These are phyloP conservation scores for Caenorhabditis wallacei DNA, from an alignment of 2,888 invertebrate species.

Conservation along the genomic window DNA sequence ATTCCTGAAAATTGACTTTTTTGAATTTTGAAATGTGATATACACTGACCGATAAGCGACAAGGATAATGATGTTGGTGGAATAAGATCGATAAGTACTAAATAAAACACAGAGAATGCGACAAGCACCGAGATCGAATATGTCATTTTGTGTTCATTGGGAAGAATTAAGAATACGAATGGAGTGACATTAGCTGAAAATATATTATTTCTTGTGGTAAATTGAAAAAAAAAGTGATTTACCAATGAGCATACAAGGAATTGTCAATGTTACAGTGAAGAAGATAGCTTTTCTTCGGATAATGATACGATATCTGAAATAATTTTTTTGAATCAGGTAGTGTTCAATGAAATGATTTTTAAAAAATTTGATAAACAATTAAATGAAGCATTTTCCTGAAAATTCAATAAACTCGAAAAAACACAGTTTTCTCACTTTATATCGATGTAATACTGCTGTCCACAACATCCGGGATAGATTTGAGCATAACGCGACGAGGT, in stretches of 20 bases:
- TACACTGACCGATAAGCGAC: conserved; percentile 89
- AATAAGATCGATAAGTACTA: conserved; percentile 97
- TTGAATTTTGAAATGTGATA: neutral
- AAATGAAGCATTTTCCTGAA: neutral
- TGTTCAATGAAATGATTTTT: neutral
- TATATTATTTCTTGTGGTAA: neutral
- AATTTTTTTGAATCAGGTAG: no score
- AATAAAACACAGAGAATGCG: conserved; percentile 98
- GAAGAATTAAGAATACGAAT: conserved; percentile 74
- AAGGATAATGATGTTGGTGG: conserved; percentile 96
- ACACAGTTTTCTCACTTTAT: conserved; percentile 54
- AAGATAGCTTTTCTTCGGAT: conserved; percentile 76
- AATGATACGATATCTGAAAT: conserved; percentile 65
- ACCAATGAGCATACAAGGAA: conserved; percentile 81
- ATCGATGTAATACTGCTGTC: conserved; percentile 76
- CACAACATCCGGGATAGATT: conserved; percentile 78
- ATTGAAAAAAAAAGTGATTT: no score
- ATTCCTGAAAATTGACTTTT: conserved; percentile 85
- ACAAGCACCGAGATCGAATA: conserved; percentile 94
- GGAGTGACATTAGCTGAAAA: conserved; percentile 74
- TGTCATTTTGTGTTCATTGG: conserved; percentile 93
- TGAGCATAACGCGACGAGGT: conserved; percentile 76
- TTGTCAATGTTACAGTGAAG: conserved; percentile 76
- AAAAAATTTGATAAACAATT: neutral
- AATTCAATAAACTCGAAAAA: neutral